These are phyloP conservation scores for Dromas ardeola DNA, from an alignment of 2,113 vertebrate species.

Conservation along the genomic window DNA sequence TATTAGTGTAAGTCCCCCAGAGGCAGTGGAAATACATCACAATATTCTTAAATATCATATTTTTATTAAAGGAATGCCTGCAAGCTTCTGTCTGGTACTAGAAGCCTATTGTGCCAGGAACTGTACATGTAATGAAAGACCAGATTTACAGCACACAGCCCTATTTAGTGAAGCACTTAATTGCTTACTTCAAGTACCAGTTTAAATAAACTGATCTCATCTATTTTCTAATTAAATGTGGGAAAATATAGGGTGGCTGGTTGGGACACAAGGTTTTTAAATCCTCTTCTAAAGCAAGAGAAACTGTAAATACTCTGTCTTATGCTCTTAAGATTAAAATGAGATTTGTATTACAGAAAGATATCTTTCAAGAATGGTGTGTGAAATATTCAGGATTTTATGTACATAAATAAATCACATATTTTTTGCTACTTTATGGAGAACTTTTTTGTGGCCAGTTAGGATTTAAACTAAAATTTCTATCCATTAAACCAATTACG, in stretches of 20 bases:
- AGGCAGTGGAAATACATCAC: slow-evolving; percentile 31
- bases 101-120: neutral
- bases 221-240: slow-evolving; percentile 57
- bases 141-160: slow-evolving; percentile 8
- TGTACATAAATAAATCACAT: neutral
- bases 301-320: neutral
- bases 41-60: slow-evolving; percentile 35
- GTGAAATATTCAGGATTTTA: neutral
- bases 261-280: slow-evolving; percentile 2
- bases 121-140: neutral
- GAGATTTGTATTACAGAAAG: neutral
- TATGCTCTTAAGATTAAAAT: neutral
- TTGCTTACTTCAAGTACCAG: slow-evolving; percentile 37
- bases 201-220: slow-evolving; percentile 43
- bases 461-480: neutral
- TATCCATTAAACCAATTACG: neutral
- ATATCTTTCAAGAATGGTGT: neutral
- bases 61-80: slow-evolving; percentile 15
- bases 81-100: neutral
- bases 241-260: neutral
- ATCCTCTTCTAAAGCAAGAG: neutral
- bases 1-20: slow-evolving; percentile 7
- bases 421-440: neutral
- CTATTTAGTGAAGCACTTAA: slow-evolving; percentile 47
- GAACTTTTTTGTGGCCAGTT: neutral